phyloP scores from a whole-genome alignment of 1,140 invertebrate genomes.

The Drosophila lacertosa region DNA sequence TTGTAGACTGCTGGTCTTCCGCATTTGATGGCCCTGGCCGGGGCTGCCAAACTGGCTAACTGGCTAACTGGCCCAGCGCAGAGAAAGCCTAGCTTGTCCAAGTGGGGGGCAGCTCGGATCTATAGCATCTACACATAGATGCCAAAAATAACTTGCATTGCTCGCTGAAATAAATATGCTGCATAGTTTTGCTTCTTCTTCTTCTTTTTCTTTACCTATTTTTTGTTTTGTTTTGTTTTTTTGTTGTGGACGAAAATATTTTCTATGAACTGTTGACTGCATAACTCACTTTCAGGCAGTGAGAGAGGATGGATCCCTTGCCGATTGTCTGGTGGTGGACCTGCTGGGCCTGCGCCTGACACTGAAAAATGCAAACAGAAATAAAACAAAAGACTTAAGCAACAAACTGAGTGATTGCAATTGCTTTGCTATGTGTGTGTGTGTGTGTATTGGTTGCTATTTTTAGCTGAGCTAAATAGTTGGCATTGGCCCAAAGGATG shows the following conservation, averaged over 20 bases:
- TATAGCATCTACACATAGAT: constrained; percentile 10
- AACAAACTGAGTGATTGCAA: constrained; percentile 83
- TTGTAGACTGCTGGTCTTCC: constrained; percentile 73
- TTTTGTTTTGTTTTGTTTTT: constrained; percentile 22
- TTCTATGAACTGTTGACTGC: constrained; percentile 79
- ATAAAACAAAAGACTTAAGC: constrained; percentile 83
- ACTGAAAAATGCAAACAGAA: constrained; percentile 83
- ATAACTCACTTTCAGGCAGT: constrained; percentile 72
- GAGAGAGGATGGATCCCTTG: constrained; percentile 50
- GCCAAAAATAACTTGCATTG: constrained; percentile 64
- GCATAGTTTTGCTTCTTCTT: constrained; percentile 34
- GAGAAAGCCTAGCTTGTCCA: constrained; percentile 32
- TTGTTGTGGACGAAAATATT: constrained; percentile 56
- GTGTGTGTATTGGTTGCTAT: constrained; percentile 46
- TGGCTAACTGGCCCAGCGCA: too few relatives aligned
- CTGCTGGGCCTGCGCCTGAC: constrained; percentile 53
- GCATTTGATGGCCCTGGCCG: constrained; percentile 58
- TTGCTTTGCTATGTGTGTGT: constrained; percentile 61
- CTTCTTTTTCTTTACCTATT: not conserved
- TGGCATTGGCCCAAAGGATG: constrained; percentile 79
- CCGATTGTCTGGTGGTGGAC: constrained; percentile 48
- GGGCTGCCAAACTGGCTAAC: too few relatives aligned
- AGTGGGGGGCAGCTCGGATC: constrained; percentile 7
- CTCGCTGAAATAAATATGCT: constrained; percentile 62
- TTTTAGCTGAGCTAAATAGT: constrained; percentile 78